Conservation (phyloP, 1,140 invertebrate genomes). For the Sweltsa coloradensis region DNA sequence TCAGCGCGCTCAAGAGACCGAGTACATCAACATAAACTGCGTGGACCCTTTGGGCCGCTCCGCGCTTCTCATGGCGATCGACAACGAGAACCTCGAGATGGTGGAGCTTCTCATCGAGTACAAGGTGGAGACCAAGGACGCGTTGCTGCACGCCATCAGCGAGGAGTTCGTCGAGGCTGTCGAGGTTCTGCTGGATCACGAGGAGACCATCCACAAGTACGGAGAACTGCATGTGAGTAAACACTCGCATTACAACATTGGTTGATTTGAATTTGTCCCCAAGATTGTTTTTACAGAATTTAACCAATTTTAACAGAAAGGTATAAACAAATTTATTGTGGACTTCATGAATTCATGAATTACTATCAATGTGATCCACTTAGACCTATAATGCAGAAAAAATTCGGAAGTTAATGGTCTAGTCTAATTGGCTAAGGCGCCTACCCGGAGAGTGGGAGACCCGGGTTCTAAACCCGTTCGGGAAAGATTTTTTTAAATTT, state of each 20-base stretch:
- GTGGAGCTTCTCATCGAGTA: conserved; percentile 86
- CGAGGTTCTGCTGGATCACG: conserved; percentile 86
- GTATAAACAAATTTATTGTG: too few species aligned
- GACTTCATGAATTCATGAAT: too few species aligned
- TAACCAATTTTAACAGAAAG: too few species aligned
- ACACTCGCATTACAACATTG: neutral
- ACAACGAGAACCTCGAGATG: conserved; percentile 99
- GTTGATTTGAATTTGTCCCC: too few species aligned
- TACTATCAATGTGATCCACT: too few species aligned
- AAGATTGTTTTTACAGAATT: too few species aligned
- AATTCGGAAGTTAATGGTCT: too few species aligned
- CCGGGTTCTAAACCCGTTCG: too few species aligned
- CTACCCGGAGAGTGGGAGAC: too few species aligned
- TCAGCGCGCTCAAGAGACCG: conserved; percentile 60
- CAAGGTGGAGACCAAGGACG: conserved; percentile 83
- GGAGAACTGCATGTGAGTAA: conserved; percentile 67
- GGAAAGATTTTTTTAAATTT: too few species aligned
- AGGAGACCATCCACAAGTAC: conserved; percentile 66
- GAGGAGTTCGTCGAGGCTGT: conserved; percentile 98
- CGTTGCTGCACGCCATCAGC: conserved; percentile 89
- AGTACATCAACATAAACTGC: conserved; percentile 90
- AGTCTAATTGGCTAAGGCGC: too few species aligned
- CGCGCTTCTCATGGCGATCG: conserved; percentile 91
- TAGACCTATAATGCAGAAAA: too few species aligned
- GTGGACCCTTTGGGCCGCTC: conserved; percentile 88